A percentile compares a stretch with the other conserved stretches of the same genome.
Evolutionary conservation across 2,113 vertebrate species (phyloP).

Genomic region (Malurus alboscapulatus): DNA sequence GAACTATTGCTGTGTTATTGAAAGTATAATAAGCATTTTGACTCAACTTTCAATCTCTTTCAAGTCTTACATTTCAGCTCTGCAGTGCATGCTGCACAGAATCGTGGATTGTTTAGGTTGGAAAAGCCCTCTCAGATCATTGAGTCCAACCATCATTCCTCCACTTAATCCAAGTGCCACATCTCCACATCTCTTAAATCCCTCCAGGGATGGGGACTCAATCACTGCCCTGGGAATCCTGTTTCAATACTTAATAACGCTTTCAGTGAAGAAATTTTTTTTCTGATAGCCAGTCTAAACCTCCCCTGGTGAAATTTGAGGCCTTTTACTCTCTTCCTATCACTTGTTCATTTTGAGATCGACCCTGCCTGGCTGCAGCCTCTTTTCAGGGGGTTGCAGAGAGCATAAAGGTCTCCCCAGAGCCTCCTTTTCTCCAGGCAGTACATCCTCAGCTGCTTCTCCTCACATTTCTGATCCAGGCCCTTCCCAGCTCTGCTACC

Average conservation of each 20-base stretch:
- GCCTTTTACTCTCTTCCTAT: neutral
- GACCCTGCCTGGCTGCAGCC: accelerated
- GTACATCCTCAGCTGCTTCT: neutral
- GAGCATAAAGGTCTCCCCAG: neutral
- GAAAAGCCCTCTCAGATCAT: neutral
- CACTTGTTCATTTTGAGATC: neutral
- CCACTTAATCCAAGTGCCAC: neutral
- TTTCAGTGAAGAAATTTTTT: neutral
- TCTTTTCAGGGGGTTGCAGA: neutral
- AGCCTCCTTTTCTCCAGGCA: neutral
- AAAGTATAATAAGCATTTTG: neutral
- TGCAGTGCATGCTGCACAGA: neutral
- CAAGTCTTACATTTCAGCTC: neutral
- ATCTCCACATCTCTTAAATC: neutral
- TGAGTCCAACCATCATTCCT: accelerated
- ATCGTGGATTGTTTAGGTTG: neutral
- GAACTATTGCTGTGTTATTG: neutral
- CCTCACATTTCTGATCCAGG: neutral
- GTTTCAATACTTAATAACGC: neutral
- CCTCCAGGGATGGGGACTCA: neutral
- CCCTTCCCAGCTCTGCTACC: neutral
- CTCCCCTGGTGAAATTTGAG: neutral
- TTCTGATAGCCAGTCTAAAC: neutral
- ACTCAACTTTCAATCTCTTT: neutral
- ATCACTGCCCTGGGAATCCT: neutral